These are phyloP conservation scores for Corydoras sp. DNA, from an alignment of 2,113 vertebrate genomes.

Conservation along the genomic window DNA sequence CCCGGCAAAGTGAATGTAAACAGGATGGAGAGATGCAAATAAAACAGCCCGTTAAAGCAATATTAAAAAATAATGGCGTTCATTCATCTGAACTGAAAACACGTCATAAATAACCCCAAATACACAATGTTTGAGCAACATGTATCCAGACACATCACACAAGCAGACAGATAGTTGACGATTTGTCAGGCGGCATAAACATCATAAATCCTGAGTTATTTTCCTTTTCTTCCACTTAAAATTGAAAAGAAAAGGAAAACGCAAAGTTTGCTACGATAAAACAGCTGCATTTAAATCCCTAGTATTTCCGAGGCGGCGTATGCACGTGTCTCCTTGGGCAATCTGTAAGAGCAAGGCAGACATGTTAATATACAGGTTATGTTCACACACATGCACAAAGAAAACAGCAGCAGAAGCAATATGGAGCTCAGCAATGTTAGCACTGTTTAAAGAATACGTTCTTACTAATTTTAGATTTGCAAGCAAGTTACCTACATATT, in stretches of 20 bases:
- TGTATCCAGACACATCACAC: slow-evolving; percentile 66
- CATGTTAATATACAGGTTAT: slow-evolving; percentile 78
- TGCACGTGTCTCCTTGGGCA: slow-evolving; percentile 70
- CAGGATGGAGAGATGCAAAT: too few species aligned
- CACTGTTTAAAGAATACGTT: not conserved
- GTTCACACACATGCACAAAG: slow-evolving; percentile 45
- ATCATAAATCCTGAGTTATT: slow-evolving; percentile 35
- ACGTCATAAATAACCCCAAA: not conserved
- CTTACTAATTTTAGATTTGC: too few species aligned
- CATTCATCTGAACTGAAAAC: not conserved
- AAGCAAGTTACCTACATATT: too few species aligned
- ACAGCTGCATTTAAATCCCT: slow-evolving; percentile 60
- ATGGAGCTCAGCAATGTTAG: slow-evolving; percentile 32
- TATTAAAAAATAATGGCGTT: not conserved
- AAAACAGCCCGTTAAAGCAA: too few species aligned
- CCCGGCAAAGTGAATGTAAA: not conserved
- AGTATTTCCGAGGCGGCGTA: slow-evolving; percentile 57
- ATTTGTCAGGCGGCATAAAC: slow-evolving; percentile 38
- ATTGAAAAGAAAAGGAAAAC: slow-evolving; percentile 40
- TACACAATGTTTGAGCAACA: slow-evolving; percentile 61
- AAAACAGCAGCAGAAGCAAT: slow-evolving; percentile 19
- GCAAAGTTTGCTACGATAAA: slow-evolving; percentile 41
- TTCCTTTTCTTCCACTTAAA: slow-evolving; percentile 33
- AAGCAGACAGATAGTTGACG: slow-evolving; percentile 40
- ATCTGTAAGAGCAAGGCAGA: slow-evolving; percentile 99